Evolutionary conservation across 2,888 invertebrate genomes (phyloP).

Genomic region (Steinernema scapterisci): DNA sequence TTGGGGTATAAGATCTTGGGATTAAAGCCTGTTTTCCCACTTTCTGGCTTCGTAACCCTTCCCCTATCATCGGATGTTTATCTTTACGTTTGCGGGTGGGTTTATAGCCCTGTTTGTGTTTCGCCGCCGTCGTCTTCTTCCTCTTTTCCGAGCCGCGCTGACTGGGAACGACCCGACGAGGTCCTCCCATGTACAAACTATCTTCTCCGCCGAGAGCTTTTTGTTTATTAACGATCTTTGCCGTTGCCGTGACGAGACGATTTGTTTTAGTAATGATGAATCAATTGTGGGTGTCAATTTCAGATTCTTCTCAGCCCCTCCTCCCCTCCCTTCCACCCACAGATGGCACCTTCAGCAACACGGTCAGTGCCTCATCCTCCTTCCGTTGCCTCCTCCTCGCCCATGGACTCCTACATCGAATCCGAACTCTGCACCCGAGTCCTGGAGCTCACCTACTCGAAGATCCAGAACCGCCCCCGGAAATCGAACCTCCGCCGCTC

Average conservation of each 20-base stretch:
- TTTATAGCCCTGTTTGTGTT: constrained; percentile 9
- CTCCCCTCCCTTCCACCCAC: not conserved
- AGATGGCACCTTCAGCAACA: not conserved
- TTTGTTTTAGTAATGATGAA: constrained; percentile 7
- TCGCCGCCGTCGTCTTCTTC: not conserved
- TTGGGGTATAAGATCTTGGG: no score
- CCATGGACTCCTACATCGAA: constrained; percentile 22
- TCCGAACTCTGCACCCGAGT: constrained; percentile 26
- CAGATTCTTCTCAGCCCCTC: not conserved
- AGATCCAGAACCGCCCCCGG: constrained; percentile 24
- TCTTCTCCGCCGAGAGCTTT: constrained; percentile 3
- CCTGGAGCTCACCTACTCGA: constrained; percentile 27
- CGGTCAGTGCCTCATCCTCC: no score
- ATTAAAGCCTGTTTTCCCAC: no score
- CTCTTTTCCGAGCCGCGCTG: not conserved
- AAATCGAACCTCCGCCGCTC: constrained; percentile 26
- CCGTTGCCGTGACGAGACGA: not conserved
- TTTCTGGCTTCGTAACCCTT: no score
- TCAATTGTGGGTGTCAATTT: constrained; percentile 15
- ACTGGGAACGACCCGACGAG: not conserved
- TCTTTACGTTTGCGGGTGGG: not conserved
- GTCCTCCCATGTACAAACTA: not conserved
- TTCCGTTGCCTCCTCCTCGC: not conserved
- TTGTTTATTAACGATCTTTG: constrained; percentile 8
- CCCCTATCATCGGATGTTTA: not conserved